These are phyloP conservation scores for Laodelphax striatellus DNA, from an alignment of 1,140 invertebrate species.

Conservation along the genomic window DNA sequence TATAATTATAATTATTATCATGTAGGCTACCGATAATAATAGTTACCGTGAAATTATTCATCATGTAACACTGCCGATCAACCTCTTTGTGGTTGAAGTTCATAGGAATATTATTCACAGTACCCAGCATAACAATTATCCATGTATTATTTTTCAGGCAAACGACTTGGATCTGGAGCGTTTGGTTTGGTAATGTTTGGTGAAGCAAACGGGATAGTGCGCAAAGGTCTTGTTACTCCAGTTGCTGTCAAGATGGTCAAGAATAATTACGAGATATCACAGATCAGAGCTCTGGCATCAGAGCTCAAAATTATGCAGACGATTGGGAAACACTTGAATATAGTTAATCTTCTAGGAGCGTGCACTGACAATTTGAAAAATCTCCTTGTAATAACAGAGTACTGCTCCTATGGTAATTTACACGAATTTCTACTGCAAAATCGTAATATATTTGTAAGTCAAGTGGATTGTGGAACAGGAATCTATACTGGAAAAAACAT, in stretches of 20 bases:
- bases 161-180: constrained; percentile 80
- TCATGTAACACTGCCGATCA: no score
- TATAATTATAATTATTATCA: no score
- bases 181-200: constrained; percentile 90
- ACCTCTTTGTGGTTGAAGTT: not conserved
- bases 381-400: constrained; percentile 81
- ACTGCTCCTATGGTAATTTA: constrained; percentile 80
- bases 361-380: constrained; percentile 82
- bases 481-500: no score
- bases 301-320: constrained; percentile 95
- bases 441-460: constrained; percentile 64
- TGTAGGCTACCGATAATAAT: no score
- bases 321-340: constrained; percentile 85
- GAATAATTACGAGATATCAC: constrained; percentile 54
- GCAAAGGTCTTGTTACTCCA: constrained; percentile 50
- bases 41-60: no score
- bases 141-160: constrained; percentile 37
- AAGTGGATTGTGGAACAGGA: constrained; percentile 52
- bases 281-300: constrained; percentile 68
- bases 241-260: constrained; percentile 84
- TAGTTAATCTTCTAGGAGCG: constrained; percentile 87
- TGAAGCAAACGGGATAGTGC: constrained; percentile 59
- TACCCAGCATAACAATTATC: no score
- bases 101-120: not conserved
- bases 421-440: constrained; percentile 73